Evolutionary conservation across 2,113 vertebrate species (phyloP).

Genomic region (Gobiocypris rarus): DNA sequence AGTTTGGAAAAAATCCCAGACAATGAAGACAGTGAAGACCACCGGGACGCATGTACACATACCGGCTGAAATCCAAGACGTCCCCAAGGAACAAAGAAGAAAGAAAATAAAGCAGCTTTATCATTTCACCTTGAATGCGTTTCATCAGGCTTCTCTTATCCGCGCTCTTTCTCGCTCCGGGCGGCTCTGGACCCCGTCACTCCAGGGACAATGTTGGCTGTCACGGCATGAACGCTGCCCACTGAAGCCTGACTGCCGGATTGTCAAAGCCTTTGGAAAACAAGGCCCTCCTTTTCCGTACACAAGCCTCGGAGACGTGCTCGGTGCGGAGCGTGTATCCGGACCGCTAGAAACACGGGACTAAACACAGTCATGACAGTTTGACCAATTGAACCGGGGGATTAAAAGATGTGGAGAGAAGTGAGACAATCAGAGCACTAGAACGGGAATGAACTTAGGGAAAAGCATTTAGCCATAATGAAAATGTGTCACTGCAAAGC

Average conservation of each 20-base stretch:
- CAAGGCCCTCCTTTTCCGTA: slow-evolving; percentile 23
- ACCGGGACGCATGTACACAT: slow-evolving; percentile 41
- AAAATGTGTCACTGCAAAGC: neutral
- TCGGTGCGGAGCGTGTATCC: neutral
- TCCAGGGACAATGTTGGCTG: slow-evolving; percentile 54
- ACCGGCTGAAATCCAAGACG: slow-evolving; percentile 28
- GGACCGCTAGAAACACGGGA: neutral
- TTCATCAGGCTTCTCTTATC: slow-evolving; percentile 54
- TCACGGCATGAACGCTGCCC: slow-evolving; percentile 39
- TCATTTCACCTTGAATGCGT: slow-evolving; percentile 62
- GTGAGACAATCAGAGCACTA: neutral
- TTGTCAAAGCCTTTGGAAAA: slow-evolving; percentile 49
- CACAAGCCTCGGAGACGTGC: neutral
- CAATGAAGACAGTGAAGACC: neutral
- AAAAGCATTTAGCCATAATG: neutral
- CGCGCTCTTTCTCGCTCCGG: slow-evolving; percentile 12
- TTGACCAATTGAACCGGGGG: neutral
- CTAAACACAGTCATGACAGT: slow-evolving; percentile 10
- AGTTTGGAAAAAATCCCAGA: neutral
- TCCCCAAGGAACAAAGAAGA: slow-evolving; percentile 29
- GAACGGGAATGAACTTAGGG: neutral
- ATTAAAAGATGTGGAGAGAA: neutral
- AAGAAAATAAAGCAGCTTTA: slow-evolving; percentile 55
- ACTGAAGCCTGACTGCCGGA: slow-evolving; percentile 54
- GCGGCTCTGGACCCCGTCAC: slow-evolving; percentile 50